Base-by-base conservation (phyloP, 2,113 vertebrate species). In the Sorex fumeus region DNA sequence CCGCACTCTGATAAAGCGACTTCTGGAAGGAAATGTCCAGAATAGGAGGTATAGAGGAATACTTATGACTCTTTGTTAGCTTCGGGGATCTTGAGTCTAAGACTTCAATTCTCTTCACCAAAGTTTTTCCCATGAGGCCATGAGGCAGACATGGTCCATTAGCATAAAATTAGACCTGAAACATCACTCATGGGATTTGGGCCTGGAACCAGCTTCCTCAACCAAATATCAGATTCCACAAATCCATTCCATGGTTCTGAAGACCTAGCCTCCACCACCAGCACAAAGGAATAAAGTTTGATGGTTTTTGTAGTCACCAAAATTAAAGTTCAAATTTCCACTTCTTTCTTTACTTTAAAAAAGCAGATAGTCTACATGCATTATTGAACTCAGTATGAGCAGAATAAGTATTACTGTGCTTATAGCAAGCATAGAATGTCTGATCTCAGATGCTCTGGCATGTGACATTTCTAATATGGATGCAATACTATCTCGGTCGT, bases 281-380 rank as follows among this genome's bases (percentile, higher is more conserved):
- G 36, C 13, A 32, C 5, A 23, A 1, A 11, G 45, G 53, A 88
- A 62, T 23, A 8, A 9, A 13, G 30, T 62, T 43, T 40, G 6
- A 25, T 81, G 1, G 30, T 70, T 88, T 66, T 10, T 10, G 9
- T 13, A 50, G 47, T 64, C 36, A 69, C 25, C 32, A 28, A 72
- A 70, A 88, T 53, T 69, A 72, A 86, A 77, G 36, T 34, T 88
- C 6, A 75, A 13, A 80, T 70, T 32, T 83, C 10, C 40, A 80
- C 36, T 75, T n/a, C 91, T 89, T 75, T n/a, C 91, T 89, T 45
- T 53, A 23, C 43, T 87, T 72, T 45, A 36, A 18, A 40, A 62
- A 60, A 6, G 57, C 19, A 60, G 57, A 23, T 4, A 60, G 18
- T 60, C 57, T 23, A 4, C 23, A 60, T 60, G 57, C 6, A 60